A percentile compares a stretch with the other conserved stretches of the same genome.
phyloP scores from a whole-genome alignment of 2,888 invertebrate species.

The Aplocera efformata region DNA sequence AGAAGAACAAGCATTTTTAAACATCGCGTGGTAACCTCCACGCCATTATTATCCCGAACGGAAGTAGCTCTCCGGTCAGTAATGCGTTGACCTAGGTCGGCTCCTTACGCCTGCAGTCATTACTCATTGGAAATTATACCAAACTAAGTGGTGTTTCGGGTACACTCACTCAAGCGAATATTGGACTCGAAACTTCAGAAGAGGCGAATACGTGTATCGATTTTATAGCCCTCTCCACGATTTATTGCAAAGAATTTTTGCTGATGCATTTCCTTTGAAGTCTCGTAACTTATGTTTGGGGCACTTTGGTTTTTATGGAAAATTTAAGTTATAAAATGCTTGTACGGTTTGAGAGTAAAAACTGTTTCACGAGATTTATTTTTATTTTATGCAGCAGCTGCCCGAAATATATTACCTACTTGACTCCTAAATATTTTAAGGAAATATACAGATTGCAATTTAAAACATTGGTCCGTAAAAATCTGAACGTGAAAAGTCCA shows the following conservation, averaged over 20 bases:
- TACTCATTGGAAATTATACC: constrained; percentile 77
- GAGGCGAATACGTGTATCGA: constrained; percentile 42
- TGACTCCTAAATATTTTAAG: background rate
- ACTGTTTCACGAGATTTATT: constrained; percentile 14
- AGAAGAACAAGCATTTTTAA: constrained; percentile 6
- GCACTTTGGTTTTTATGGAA: constrained; percentile 22
- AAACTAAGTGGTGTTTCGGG: constrained; percentile 74
- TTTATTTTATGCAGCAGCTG: constrained; percentile 14
- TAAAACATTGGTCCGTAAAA: too few species aligned
- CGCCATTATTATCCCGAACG: constrained; percentile 38
- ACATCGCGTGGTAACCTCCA: constrained; percentile 30
- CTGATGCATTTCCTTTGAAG: constrained; percentile 41
- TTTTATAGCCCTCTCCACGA: constrained; percentile 40
- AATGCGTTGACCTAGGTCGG: constrained; percentile 71
- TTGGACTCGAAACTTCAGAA: constrained; percentile 33
- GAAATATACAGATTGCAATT: too few species aligned
- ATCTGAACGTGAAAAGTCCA: too few species aligned
- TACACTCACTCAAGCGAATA: constrained; percentile 57
- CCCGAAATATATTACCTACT: background rate
- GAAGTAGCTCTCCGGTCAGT: constrained; percentile 52
- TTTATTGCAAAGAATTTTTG: constrained; percentile 48
- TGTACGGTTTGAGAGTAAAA: constrained; percentile 9
- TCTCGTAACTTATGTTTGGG: constrained; percentile 25
- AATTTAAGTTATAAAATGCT: constrained; percentile 15
- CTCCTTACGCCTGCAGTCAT: constrained; percentile 52